Percentiles rank a stretch among this genome's conserved stretches.
phyloP scores from a whole-genome alignment of 2,888 invertebrate species.

The Tenthredo distinguenda region DNA sequence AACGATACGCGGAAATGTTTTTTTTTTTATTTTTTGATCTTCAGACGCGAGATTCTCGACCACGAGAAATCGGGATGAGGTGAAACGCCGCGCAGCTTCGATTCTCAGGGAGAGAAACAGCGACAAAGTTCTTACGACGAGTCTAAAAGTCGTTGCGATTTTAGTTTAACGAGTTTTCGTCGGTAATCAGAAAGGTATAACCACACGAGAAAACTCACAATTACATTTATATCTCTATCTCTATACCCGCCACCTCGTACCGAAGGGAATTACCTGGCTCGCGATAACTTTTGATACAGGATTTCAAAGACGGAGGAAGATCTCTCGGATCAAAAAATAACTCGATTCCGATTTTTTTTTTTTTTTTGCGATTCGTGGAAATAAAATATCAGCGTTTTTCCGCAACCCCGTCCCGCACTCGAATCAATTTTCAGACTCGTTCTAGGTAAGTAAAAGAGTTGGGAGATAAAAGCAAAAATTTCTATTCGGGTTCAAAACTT shows the following conservation, averaged over 20 bases:
- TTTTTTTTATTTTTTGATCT: no score
- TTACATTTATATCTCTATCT: neutral
- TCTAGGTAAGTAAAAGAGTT: no score
- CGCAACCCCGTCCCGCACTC: no score
- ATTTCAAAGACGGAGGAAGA: neutral
- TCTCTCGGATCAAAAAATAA: neutral
- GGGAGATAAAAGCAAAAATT: no score
- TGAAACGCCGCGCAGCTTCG: neutral
- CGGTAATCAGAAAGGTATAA: slow-evolving; percentile 15
- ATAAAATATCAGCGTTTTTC: no score
- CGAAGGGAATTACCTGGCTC: neutral
- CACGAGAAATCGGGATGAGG: neutral
- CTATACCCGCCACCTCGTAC: neutral
- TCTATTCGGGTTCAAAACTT: no score
- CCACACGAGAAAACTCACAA: neutral
- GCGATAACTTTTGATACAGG: neutral
- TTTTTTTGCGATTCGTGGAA: no score
- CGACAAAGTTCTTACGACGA: slow-evolving; percentile 11
- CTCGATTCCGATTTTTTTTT: neutral
- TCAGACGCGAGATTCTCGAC: neutral
- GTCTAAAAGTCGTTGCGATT: slow-evolving; percentile 25
- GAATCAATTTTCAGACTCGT: no score
- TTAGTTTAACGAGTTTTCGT: slow-evolving; percentile 40
- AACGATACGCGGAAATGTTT: neutral
- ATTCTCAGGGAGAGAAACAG: neutral